Evolutionary conservation across 2,113 vertebrate species (phyloP), one percentile per base, ranked within the genome.

Genomic region (Etia nguti): DNA sequence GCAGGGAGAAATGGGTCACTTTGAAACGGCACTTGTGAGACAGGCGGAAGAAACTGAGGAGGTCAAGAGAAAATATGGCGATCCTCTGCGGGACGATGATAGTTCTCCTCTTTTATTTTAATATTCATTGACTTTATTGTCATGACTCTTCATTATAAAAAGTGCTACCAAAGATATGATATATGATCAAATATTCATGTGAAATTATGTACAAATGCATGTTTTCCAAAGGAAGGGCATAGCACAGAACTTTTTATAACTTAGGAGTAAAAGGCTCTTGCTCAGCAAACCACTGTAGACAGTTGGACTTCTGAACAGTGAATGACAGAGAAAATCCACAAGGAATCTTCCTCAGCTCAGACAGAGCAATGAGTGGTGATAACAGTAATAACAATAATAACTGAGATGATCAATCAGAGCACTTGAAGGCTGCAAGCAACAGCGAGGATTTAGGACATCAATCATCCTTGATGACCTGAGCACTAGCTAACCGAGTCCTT

Each of bases 1-100:
- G 88, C 90, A 87, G 79, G 84, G 80, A 83, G 86, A 89, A 92
- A 85, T 85, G 90, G 84, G 83, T 89, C 86, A 94, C 79, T 91
- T 91, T 90, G 86, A 93, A 70, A 92, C 5, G 8, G 68, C 80
- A 65, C 82, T 83, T 70, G 65, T 80, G 77, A 92, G 82, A 86
- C 34, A 68, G 24, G 79, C 41, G 55, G 43, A 80, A 62, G 84
- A 57, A 84, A 83, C 55, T 2, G 80, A 84, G 79, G 86, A 87
- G 87, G 89, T 90, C 85, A 87, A 38, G 41, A 79, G 82, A 81
- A 55, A 85, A 31, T 54, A n/a, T 83, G 55, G 13, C 60, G 38
- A 8, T 60, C 79, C 89, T 85, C 38, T 46, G 18, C 36, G 26
- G 26, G 20, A 52, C 38, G 52, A n/a, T 34, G 68, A 59, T 54